These are phyloP conservation scores for Eurypyga helias DNA, from an alignment of 2,113 vertebrate genomes.

Conservation along the genomic window DNA sequence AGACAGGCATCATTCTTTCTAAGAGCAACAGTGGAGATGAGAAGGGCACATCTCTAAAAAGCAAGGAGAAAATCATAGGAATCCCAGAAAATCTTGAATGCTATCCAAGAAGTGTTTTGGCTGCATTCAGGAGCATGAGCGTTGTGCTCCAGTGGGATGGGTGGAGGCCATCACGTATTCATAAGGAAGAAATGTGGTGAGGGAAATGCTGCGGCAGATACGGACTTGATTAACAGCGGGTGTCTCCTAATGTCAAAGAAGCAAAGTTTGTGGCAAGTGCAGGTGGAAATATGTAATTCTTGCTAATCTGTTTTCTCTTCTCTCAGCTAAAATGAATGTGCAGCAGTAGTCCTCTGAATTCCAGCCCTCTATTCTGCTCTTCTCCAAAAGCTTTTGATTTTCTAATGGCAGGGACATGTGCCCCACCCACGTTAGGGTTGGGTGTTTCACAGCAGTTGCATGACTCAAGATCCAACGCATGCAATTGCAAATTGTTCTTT, in stretches of 20 bases:
- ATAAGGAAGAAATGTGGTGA: conserved; percentile 34
- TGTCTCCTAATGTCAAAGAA: not conserved
- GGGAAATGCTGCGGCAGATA: not conserved
- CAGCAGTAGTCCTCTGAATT: not conserved
- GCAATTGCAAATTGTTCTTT: not conserved
- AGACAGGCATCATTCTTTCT: not conserved
- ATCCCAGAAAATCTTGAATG: not conserved
- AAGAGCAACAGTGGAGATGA: not conserved
- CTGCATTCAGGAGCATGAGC: not conserved
- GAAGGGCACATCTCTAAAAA: not conserved
- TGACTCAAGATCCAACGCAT: not conserved
- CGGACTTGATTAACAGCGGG: not conserved
- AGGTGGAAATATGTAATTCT: not conserved
- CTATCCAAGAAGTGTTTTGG: not conserved
- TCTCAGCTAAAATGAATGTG: not conserved
- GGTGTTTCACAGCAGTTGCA: not conserved
- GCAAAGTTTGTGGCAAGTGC: not conserved
- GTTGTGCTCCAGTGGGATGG: conserved; percentile 4
- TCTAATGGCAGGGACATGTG: not conserved
- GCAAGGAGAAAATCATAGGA: not conserved
- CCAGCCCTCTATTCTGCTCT: not conserved
- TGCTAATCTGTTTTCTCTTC: not conserved
- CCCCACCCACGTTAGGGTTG: not conserved
- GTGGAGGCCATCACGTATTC: conserved; percentile 9
- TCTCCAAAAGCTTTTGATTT: not conserved